Evolutionary conservation across 2,113 vertebrate genomes (phyloP).

Genomic region (Dasyprocta punctata): DNA sequence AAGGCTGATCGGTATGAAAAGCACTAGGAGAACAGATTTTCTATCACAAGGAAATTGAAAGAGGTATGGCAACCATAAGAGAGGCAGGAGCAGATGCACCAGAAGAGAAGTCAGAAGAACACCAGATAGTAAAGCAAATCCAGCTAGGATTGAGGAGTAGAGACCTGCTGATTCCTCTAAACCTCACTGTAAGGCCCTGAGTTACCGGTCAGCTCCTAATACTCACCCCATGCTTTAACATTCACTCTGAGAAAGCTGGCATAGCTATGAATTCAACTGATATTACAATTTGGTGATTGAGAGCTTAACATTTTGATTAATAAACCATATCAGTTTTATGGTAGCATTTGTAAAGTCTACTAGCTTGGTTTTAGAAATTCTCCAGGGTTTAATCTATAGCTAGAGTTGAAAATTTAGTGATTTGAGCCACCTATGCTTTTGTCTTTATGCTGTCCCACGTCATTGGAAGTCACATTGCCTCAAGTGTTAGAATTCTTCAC

Average conservation of each 20-base stretch:
- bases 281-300: not conserved
- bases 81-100: not conserved
- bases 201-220: not conserved
- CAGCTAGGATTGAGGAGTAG: not conserved
- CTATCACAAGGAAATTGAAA: not conserved
- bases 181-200: not conserved
- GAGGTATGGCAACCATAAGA: rapidly evolving
- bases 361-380: not conserved
- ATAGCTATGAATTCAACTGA: not conserved
- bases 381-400: not conserved
- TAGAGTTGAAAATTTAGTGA: not conserved
- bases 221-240: not conserved
- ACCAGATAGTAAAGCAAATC: not conserved
- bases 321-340: not conserved
- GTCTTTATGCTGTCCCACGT: too few relatives aligned
- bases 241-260: not conserved
- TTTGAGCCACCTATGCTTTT: not conserved
- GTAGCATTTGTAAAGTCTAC: not conserved
- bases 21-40: not conserved
- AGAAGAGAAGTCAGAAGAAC: not conserved
- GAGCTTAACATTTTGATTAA: not conserved
- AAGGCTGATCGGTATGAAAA: too few relatives aligned
- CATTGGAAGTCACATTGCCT: not conserved
- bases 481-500: not conserved
- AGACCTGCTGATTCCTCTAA: not conserved